Base-by-base conservation (phyloP, 2,888 invertebrate genomes). In the Subacronicta megacephala region DNA sequence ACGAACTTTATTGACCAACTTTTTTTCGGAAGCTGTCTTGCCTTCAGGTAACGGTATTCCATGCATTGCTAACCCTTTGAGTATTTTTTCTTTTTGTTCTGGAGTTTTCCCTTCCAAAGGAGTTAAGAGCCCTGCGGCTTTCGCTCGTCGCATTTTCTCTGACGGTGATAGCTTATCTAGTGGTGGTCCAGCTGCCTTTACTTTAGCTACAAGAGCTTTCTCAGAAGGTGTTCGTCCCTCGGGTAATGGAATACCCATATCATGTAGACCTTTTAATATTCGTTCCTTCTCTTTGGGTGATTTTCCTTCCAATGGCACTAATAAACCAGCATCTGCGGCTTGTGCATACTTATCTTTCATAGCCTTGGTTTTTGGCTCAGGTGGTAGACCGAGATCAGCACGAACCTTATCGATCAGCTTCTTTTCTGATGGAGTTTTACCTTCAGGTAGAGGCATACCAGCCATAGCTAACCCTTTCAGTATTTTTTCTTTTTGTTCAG, bases 381-480 rank as follows among this genome's bases (percentile, higher is more conserved):
- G 59, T 3, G 57, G 62, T 7, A 62, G 16, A 29, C 62, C 62
- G 9, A 63, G 23, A 0, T 61, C 53, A 9, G 33, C 29, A 12
- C 64, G 61, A 7, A 64, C 38, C 13, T 46, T 56, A 2, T 40
- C 58, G 1, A 43, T 33, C 1, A 66, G 12, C n/a, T 55, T 59
- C 18, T 47, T 63, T 37, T 63, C 80, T 1, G 82, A 82, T 9
- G 74, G 15, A 7, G 81, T 77, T 53, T 70, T 59, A 3, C 75
- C 77, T 61, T 78, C 75, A 0, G 82, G 81, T 0, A 82, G 52
- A 6, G 77, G 72, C 6, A 78, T 23, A 0, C 79, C 79, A 23
- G 65, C 35, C 23, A 63, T 54, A 0, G 66, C 76, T 49, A 77
- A 62, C 3, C 61, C 62, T 50, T 37, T 66, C 15, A 82, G 42